Conservation (phyloP, 2,888 invertebrate species). For the Pristionchus maxplancki region DNA sequence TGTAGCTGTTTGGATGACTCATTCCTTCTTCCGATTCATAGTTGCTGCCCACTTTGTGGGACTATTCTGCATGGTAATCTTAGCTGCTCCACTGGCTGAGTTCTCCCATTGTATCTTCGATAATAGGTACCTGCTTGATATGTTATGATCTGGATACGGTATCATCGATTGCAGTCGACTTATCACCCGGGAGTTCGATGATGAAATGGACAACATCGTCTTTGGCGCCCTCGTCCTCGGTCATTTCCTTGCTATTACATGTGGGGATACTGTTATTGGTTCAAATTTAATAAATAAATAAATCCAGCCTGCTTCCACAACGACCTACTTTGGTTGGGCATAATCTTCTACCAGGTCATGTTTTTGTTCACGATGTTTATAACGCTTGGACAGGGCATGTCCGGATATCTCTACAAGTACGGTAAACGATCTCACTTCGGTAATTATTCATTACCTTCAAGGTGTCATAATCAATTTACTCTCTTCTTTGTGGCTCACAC, state of each 20-base stretch:
- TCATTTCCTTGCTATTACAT: background rate
- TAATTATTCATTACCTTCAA: background rate
- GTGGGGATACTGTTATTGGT: background rate
- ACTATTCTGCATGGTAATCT: background rate
- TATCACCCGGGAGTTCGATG: background rate
- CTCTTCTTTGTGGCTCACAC: background rate
- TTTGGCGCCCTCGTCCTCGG: background rate
- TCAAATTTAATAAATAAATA: background rate
- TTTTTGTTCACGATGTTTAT: background rate
- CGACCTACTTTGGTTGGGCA: background rate
- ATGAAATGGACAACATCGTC: background rate
- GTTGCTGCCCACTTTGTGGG: background rate
- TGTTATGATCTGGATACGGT: background rate
- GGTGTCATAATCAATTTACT: background rate
- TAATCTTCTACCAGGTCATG: background rate
- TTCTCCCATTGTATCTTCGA: background rate
- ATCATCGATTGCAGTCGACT: background rate
- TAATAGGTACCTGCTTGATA: background rate
- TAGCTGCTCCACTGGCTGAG: background rate
- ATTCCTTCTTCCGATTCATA: background rate
- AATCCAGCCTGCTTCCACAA: background rate
- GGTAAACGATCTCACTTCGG: background rate
- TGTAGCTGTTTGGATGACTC: background rate
- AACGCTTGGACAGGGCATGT: background rate
- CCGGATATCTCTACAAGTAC: background rate